phyloP scores from a whole-genome alignment of 1,140 invertebrate species.

The Brachionus manjavacas region DNA sequence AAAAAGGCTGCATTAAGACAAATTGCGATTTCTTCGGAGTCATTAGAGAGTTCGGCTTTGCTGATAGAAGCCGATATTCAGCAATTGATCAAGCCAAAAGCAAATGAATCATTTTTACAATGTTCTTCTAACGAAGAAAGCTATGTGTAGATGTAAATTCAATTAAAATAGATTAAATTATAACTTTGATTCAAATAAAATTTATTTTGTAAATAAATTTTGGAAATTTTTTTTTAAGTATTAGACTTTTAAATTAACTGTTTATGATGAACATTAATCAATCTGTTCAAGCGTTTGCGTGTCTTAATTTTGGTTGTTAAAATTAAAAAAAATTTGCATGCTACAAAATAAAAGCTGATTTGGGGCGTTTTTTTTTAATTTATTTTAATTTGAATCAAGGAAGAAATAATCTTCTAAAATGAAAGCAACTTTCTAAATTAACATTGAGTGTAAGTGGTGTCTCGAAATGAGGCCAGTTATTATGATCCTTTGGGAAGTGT shows the following conservation, averaged over 20 bases:
- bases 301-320: neutral
- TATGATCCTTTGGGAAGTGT: neutral
- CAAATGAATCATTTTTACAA: constrained; percentile 67
- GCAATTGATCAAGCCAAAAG: constrained; percentile 64
- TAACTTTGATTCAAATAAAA: neutral
- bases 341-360: neutral
- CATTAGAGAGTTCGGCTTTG: constrained; percentile 57
- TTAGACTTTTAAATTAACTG: neutral
- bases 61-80: constrained; percentile 59
- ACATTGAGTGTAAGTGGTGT: no score
- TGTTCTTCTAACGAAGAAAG: constrained; percentile 68
- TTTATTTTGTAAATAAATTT: neutral
- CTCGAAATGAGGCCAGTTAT: no score
- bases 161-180: neutral
- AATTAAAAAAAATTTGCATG: neutral
- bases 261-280: neutral
- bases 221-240: neutral
- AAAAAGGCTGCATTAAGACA: constrained; percentile 66
- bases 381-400: no score
- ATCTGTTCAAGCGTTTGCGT: neutral
- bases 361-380: no score
- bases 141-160: constrained; percentile 53
- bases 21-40: constrained; percentile 63
- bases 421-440: neutral
- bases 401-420: neutral